phyloP scores from a whole-genome alignment of 2,113 vertebrate species.

The Salvelinus alpinus region DNA sequence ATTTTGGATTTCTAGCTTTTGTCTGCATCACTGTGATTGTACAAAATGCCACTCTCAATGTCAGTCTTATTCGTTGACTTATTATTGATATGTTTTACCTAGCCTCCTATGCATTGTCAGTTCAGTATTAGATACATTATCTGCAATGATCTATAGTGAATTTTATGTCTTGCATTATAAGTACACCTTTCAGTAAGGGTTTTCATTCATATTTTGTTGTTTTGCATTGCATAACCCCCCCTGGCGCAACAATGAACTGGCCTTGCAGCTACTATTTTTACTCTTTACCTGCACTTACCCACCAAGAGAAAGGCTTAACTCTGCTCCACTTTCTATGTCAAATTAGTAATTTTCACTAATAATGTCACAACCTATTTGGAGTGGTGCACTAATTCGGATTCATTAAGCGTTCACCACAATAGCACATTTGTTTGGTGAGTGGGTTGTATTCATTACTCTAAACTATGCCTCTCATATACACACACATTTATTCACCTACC shows the following conservation, averaged over 20 bases:
- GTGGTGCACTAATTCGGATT: neutral
- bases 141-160: slow-evolving; percentile 6
- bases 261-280: neutral
- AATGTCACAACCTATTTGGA: neutral
- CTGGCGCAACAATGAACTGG: neutral
- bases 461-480: neutral
- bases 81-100: neutral
- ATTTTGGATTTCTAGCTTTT: neutral
- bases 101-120: slow-evolving; percentile 16
- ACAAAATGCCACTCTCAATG: neutral
- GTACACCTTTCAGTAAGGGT: neutral
- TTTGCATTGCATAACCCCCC: no score
- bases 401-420: neutral
- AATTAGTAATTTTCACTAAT: neutral
- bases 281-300: neutral
- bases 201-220: no score
- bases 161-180: neutral
- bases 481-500: neutral
- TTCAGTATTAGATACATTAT: slow-evolving; percentile 9
- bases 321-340: neutral
- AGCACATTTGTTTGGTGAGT: neutral
- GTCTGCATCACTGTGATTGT: neutral
- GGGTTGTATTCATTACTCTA: neutral
- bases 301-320: neutral
- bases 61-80: neutral